These are phyloP conservation scores for Podilymbus podiceps DNA, from an alignment of 2,113 vertebrate genomes.

Conservation along the genomic window DNA sequence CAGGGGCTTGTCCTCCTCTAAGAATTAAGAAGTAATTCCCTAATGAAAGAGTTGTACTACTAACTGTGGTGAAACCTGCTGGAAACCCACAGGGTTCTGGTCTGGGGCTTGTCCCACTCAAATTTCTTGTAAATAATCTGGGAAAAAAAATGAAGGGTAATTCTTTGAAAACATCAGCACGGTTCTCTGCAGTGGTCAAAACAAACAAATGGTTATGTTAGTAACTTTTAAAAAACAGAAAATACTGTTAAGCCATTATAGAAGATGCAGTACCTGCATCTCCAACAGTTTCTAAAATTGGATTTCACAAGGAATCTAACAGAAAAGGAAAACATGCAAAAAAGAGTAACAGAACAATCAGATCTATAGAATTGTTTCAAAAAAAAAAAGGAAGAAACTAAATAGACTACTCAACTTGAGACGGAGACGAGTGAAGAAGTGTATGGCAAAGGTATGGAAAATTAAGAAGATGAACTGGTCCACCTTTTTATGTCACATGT, in stretches of 20 bases:
- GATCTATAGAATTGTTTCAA: background rate
- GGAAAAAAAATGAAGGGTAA: background rate
- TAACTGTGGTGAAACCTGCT: background rate
- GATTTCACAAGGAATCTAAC: background rate
- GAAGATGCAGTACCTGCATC: background rate
- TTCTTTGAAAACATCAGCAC: background rate
- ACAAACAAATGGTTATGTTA: background rate
- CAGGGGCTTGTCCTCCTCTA: background rate
- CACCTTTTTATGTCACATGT: background rate
- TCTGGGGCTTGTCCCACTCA: background rate
- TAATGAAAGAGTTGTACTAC: background rate
- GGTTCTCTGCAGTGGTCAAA: background rate
- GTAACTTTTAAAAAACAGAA: background rate
- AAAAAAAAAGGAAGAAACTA: background rate
- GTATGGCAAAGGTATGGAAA: background rate
- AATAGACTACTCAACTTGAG: background rate
- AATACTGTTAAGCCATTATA: background rate
- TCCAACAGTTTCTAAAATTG: background rate
- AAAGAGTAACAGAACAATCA: background rate
- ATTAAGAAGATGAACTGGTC: background rate
- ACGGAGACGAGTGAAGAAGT: background rate
- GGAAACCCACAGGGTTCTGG: background rate
- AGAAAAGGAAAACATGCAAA: background rate
- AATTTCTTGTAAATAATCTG: background rate
- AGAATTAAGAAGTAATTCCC: background rate